These are phyloP conservation scores for Aphelocoma californica DNA, from an alignment of 2,797 vertebrate species.

Conservation along the genomic window DNA sequence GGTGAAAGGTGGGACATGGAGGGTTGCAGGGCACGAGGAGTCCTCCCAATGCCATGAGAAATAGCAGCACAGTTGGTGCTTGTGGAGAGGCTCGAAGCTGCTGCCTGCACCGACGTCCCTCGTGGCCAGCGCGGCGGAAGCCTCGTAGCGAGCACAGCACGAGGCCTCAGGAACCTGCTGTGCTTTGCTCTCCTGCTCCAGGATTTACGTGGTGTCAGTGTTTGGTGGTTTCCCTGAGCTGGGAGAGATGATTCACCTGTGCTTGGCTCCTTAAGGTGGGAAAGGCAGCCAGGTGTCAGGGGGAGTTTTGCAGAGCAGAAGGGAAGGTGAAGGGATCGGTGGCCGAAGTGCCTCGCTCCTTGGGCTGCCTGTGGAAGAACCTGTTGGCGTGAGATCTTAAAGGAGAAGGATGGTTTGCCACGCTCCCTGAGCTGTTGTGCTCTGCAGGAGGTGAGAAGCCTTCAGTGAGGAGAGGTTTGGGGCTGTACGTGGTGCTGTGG, in stretches of 20 bases:
- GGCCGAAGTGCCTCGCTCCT: neutral
- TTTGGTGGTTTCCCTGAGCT: neutral
- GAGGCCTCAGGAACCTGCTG: neutral
- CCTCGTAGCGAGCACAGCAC: neutral
- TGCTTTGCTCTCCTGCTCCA: neutral
- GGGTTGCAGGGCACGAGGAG: neutral
- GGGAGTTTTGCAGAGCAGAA: neutral
- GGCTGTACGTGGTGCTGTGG: neutral
- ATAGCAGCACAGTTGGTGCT: rapidly evolving
- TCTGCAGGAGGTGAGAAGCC: neutral
- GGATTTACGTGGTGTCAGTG: rapidly evolving
- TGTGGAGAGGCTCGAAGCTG: neutral
- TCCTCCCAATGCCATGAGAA: rapidly evolving
- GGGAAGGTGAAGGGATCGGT: neutral
- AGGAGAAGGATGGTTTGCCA: neutral
- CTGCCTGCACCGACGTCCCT: neutral
- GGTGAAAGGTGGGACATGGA: neutral
- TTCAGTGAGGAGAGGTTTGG: neutral
- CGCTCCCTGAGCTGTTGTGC: rapidly evolving
- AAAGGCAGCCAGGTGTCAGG: neutral
- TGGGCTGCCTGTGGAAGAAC: neutral
- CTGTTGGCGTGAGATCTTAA: neutral
- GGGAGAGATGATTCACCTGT: neutral
- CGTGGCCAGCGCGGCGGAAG: rapidly evolving
- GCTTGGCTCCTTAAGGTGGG: neutral